Conservation (phyloP, 2,797 vertebrate species). For the Balearica regulorum region DNA sequence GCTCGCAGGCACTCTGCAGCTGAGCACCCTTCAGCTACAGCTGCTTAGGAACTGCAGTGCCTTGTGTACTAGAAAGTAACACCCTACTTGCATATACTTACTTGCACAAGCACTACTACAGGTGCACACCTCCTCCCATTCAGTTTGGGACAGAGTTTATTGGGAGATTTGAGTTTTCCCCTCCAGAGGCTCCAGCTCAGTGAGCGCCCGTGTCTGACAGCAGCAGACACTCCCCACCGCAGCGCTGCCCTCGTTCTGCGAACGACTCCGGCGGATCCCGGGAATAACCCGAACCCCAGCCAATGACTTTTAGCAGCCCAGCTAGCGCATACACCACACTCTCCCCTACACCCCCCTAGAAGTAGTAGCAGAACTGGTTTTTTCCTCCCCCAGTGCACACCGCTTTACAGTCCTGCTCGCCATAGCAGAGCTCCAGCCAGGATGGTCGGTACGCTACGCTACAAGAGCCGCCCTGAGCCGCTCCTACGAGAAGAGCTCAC, state of each 20-base stretch:
- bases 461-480: too few relatives aligned
- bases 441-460: too few relatives aligned
- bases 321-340: fast-evolving
- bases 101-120: background rate
- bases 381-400: fast-evolving
- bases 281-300: background rate
- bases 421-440: background rate
- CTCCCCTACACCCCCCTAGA: background rate
- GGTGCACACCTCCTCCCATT: background rate
- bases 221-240: background rate
- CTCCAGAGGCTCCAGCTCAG: background rate
- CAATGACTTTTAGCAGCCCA: background rate
- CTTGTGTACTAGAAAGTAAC: background rate
- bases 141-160: background rate
- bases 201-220: background rate
- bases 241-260: background rate
- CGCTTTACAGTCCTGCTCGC: fast-evolving
- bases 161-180: background rate
- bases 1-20: background rate
- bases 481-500: background rate
- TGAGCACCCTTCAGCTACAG: background rate
- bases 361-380: background rate
- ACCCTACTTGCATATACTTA: too few relatives aligned
- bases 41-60: background rate
- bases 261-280: background rate